phyloP scores from a whole-genome alignment of 2,797 vertebrate genomes.

The Coreius guichenoti region DNA sequence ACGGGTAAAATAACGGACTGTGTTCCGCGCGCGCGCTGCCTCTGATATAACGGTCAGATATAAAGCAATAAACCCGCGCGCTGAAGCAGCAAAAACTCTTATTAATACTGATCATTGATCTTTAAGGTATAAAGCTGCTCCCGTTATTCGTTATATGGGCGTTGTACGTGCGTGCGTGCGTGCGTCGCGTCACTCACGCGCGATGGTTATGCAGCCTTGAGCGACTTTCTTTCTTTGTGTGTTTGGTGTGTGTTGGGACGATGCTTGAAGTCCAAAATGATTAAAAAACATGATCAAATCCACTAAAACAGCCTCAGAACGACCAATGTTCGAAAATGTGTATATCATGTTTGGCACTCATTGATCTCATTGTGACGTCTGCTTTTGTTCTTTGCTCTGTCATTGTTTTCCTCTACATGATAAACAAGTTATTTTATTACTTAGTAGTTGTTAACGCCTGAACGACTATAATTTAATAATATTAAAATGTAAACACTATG shows the following conservation, averaged over 20 bases:
- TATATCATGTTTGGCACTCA: neutral
- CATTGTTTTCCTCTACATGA: neutral
- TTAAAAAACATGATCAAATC: neutral
- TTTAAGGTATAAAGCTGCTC: neutral
- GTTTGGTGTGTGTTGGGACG: neutral
- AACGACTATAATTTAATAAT: too few relatives aligned
- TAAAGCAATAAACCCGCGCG: neutral
- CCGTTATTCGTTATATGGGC: slow-evolving; percentile 23
- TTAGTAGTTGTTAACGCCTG: neutral
- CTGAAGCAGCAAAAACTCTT: too few relatives aligned
- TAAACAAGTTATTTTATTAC: neutral
- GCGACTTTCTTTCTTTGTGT: neutral
- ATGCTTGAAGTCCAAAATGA: neutral
- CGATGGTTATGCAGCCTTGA: neutral
- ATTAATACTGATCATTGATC: neutral
- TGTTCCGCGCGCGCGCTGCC: neutral
- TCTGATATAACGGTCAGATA: slow-evolving; percentile 32
- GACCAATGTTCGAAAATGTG: neutral
- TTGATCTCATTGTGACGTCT: neutral
- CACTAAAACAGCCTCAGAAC: neutral
- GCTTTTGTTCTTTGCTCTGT: neutral
- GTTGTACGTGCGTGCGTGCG: slow-evolving; percentile 18
- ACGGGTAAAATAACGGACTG: neutral
- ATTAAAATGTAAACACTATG: neutral
- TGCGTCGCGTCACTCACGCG: neutral